These are phyloP conservation scores for Coranthus polyacanthus DNA, from an alignment of 2,797 vertebrate species.

Conservation along the genomic window DNA sequence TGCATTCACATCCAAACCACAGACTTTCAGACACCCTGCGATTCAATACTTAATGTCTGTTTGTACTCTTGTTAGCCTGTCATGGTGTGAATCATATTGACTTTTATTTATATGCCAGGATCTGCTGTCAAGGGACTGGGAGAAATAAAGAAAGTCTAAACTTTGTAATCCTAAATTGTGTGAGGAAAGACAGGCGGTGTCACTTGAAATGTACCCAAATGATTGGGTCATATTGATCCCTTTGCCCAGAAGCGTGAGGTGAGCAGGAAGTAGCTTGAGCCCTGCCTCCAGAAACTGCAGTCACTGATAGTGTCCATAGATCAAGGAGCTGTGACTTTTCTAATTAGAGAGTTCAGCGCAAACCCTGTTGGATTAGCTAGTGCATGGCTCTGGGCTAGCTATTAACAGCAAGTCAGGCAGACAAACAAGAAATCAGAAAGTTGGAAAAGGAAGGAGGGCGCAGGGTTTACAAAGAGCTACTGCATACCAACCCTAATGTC, in stretches of 20 bases:
- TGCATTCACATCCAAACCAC: constrained; percentile 25
- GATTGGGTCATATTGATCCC: constrained; percentile 64
- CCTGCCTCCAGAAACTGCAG: constrained; percentile 60
- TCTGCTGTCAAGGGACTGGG: constrained; percentile 40
- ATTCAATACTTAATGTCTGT: constrained; percentile 43
- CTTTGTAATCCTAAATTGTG: constrained; percentile 56
- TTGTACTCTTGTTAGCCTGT: constrained; percentile 55
- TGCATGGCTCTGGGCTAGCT: constrained; percentile 73
- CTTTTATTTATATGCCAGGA: constrained; percentile 51
- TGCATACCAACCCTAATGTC: neutral
- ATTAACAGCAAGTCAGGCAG: constrained; percentile 71
- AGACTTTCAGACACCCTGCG: constrained; percentile 35
- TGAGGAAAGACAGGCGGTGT: constrained; percentile 46
- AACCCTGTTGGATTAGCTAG: constrained; percentile 78
- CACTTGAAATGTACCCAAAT: constrained; percentile 52
- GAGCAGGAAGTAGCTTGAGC: constrained; percentile 62
- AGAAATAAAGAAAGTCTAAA: constrained; percentile 66
- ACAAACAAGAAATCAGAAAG: constrained; percentile 71
- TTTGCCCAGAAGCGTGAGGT: constrained; percentile 51
- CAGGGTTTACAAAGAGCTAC: constrained; percentile 6
- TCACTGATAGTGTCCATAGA: constrained; percentile 74
- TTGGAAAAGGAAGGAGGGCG: constrained; percentile 32
- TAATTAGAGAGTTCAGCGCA: constrained; percentile 82
- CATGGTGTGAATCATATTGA: constrained; percentile 49
- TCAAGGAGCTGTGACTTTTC: constrained; percentile 74